These are phyloP conservation scores for Craterocephalus amniculus DNA, from an alignment of 2,797 vertebrate species.

Conservation along the genomic window DNA sequence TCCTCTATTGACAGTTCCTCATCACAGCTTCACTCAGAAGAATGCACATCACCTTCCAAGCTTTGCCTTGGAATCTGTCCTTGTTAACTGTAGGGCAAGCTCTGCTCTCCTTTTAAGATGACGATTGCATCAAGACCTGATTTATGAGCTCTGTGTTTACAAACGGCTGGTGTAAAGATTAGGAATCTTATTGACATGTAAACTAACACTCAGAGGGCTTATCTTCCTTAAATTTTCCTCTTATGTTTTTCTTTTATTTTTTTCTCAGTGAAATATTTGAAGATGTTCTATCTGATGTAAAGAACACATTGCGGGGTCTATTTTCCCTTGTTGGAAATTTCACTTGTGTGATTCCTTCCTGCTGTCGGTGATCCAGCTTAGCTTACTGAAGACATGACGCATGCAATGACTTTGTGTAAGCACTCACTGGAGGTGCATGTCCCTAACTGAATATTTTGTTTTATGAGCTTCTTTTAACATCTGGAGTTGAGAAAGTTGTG, in stretches of 20 bases:
- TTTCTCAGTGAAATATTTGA: constrained; percentile 19
- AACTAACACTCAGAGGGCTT: constrained; percentile 36
- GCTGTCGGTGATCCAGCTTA: constrained; percentile 42
- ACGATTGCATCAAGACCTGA: constrained; percentile 66
- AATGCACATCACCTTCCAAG: constrained; percentile 72
- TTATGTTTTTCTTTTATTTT: constrained; percentile 19
- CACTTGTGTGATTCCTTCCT: constrained; percentile 42
- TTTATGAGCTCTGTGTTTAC: constrained; percentile 62
- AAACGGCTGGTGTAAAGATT: constrained; percentile 62
- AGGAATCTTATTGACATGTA: constrained; percentile 51
- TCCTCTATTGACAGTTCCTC: constrained; percentile 80
- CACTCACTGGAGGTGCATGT: constrained; percentile 53
- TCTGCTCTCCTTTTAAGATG: constrained; percentile 61
- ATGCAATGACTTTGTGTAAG: constrained; percentile 58
- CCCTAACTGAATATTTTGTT: constrained; percentile 36
- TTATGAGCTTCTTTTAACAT: constrained; percentile 3
- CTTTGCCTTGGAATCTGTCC: constrained; percentile 74
- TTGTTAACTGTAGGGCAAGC: constrained; percentile 72
- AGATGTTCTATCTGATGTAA: constrained; percentile 28
- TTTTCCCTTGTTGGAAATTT: constrained; percentile 34
- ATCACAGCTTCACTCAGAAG: constrained; percentile 70
- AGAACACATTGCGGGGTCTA: constrained; percentile 18
- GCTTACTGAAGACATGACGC: constrained; percentile 42
- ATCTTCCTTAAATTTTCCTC: constrained; percentile 22
- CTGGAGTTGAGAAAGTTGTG: background rate